A percentile compares a stretch with the other conserved stretches of the same genome.
Evolutionary conservation across 2,113 vertebrate genomes (phyloP).

Genomic region (Muscicapa adusta): DNA sequence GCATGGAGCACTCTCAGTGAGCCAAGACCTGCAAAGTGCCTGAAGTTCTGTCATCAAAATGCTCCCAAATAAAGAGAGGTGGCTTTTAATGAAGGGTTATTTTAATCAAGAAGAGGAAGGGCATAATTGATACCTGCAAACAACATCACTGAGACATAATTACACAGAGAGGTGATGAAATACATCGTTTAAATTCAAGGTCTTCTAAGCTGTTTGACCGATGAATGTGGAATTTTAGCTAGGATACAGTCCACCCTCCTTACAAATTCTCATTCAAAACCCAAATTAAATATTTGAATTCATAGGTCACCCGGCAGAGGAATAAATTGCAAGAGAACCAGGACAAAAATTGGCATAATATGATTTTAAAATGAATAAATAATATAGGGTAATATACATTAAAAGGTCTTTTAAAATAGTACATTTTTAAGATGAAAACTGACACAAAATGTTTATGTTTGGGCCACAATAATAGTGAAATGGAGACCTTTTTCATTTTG

Average conservation of each 20-base stretch:
- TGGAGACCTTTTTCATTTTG: not conserved
- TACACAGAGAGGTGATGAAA: not conserved
- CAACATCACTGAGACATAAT: not conserved
- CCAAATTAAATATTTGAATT: not conserved
- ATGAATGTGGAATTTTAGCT: not conserved
- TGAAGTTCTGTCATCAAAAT: not conserved
- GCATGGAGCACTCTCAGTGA: not conserved
- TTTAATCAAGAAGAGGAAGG: constrained; percentile 7
- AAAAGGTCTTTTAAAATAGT: not conserved
- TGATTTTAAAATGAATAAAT: not conserved
- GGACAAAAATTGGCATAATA: not conserved
- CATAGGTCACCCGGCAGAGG: fast-evolving
- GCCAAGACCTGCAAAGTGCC: not conserved
- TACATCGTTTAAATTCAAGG: not conserved
- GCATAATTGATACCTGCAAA: not conserved
- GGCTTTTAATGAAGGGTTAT: not conserved
- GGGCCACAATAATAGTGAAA: not conserved
- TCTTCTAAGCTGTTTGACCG: not conserved
- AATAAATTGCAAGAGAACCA: not conserved
- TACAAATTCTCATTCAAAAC: not conserved
- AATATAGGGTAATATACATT: not conserved
- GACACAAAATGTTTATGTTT: not conserved
- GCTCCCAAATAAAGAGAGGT: not conserved
- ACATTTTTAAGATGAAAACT: not conserved
- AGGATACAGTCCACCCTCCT: not conserved